phyloP scores from a whole-genome alignment of 2,113 vertebrate species.

The Phylloscopus trochiloides region DNA sequence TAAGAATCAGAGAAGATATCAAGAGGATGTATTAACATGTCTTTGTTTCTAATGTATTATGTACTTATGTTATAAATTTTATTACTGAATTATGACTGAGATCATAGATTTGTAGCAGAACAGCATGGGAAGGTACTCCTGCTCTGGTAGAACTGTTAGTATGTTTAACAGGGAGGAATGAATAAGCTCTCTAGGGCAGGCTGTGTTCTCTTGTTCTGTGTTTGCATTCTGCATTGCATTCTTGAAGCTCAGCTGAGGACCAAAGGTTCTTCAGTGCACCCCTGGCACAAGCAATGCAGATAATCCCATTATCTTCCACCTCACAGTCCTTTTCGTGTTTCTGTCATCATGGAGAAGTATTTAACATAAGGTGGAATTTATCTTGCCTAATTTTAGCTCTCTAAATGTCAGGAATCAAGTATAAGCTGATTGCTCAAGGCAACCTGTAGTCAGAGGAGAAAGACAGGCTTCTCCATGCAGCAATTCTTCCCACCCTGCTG shows the following conservation, averaged over 20 bases:
- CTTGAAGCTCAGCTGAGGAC: not conserved
- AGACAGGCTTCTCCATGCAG: not conserved
- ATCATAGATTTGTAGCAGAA: not conserved
- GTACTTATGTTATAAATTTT: not conserved
- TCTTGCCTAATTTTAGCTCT: slow-evolving; percentile 37
- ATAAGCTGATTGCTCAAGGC: not conserved
- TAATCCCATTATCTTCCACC: not conserved
- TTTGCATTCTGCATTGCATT: not conserved
- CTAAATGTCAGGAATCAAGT: slow-evolving; percentile 7
- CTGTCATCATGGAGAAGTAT: not conserved
- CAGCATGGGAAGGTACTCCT: not conserved
- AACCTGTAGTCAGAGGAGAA: not conserved
- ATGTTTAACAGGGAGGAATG: not conserved
- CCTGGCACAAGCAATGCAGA: not conserved
- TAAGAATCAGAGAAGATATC: not conserved
- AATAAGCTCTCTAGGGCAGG: not conserved
- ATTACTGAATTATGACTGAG: not conserved
- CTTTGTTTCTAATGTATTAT: not conserved
- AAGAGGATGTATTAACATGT: not conserved
- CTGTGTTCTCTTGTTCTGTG: not conserved
- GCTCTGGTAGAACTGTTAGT: not conserved
- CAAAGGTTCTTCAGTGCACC: not conserved
- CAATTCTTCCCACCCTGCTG: not conserved
- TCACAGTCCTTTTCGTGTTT: not conserved
- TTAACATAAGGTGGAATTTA: slow-evolving; percentile 30